phyloP scores from a whole-genome alignment of 1,140 invertebrate genomes.

The Aphidius gifuensis region DNA sequence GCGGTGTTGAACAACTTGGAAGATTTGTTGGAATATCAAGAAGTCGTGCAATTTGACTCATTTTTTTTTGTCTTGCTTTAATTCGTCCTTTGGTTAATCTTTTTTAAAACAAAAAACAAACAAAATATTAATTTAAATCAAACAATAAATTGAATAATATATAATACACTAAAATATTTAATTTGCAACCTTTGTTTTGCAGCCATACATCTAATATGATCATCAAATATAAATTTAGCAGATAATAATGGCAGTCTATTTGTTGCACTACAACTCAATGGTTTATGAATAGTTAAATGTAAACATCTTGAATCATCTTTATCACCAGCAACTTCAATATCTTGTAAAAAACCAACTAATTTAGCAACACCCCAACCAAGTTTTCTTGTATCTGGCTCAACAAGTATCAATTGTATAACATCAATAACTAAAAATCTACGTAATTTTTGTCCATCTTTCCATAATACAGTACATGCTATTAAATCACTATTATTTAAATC shows the following conservation, averaged over 20 bases:
- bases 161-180: conserved; percentile 5
- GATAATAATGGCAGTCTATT: conserved; percentile 77
- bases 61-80: conserved; percentile 93
- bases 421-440: conserved; percentile 94
- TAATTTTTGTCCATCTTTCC: conserved; percentile 85
- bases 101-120: neutral
- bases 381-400: conserved; percentile 89
- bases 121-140: conserved; percentile 16
- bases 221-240: conserved; percentile 96
- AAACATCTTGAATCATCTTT: conserved; percentile 95
- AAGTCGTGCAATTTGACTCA: conserved; percentile 89
- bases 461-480: conserved; percentile 90
- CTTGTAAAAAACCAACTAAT: conserved; percentile 84
- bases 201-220: conserved; percentile 97
- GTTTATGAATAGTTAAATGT: conserved; percentile 90
- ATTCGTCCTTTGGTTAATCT: conserved; percentile 82
- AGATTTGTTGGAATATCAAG: conserved; percentile 74
- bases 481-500: conserved; percentile 97
- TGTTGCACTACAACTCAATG: conserved; percentile 59
- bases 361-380: conserved; percentile 97
- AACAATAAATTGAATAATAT: conserved; percentile 16
- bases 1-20: conserved; percentile 58
- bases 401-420: conserved; percentile 89
- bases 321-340: conserved; percentile 80
- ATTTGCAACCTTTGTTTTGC: conserved; percentile 76